Evolutionary conservation across 1,140 invertebrate species (phyloP), one percentile per base, ranked within the genome.

Genomic region (Lutraria rhynchaena): DNA sequence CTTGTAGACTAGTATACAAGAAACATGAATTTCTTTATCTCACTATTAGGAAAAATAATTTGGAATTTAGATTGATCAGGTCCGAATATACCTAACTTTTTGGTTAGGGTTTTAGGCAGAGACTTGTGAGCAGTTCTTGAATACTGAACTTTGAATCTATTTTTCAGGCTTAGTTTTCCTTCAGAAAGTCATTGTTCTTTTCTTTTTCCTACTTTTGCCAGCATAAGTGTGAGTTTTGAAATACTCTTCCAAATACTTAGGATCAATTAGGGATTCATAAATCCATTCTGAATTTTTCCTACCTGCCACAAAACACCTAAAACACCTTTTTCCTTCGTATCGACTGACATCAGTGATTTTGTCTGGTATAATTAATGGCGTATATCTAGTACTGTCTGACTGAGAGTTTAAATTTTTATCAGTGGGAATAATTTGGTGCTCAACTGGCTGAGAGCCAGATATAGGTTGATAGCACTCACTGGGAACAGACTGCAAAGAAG

Each of bases 301-400:
- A 17, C 65, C 37, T 51, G 19, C 29, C 3, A 69, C 13, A n/a
- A 46, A 51, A 33, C 65, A 69, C 11, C 22, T 69, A 9, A 69
- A 46, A 31, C 35, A 58, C 55, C 55, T 58, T 58, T 58, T 29
- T 13, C 55, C 55, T 58, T 58, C 31, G 55, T 24, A 58, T 29
- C 3, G 27, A 27, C 22, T 5, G n/a, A 58, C 55, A 9, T 58
- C 31, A 58, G 31, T 29, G 13, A 58, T 27, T 29, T 29, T 24
- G 27, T 29, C 31, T 9, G 55, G 55, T 29, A 5, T 58, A 24
- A 69, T 29, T 22, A 46, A 57, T 57, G 15, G 41, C n/a, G n/a
- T n/a, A n/a, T n/a, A n/a, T 11, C 49, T 69, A 4, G 44, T 49
- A 29, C n/a, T 13, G 7, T 44, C 27, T 13, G 65, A 22, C 22